Evolutionary conservation across 2,888 invertebrate genomes (phyloP).

Genomic region (Drosophila acutilabella): DNA sequence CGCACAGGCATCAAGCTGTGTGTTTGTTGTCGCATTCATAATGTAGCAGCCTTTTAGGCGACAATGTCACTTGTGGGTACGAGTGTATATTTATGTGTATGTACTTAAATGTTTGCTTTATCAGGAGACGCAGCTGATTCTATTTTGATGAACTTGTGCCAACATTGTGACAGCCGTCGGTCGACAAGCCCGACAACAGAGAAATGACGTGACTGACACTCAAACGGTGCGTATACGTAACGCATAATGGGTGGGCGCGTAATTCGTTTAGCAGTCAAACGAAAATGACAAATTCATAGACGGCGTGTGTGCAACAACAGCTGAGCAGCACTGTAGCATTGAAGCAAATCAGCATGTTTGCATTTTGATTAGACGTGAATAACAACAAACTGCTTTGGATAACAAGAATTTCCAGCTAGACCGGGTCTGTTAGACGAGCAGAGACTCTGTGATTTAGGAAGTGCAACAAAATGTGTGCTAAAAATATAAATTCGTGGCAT

Average conservation of each 20-base stretch:
- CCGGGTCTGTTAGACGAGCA: background rate
- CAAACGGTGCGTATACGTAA: constrained; percentile 70
- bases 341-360: constrained; percentile 71
- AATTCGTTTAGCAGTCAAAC: constrained; percentile 54
- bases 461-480: too few species aligned
- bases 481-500: too few species aligned
- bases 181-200: constrained; percentile 9
- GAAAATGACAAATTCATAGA: constrained; percentile 78
- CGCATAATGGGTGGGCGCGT: constrained; percentile 29
- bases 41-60: constrained; percentile 64
- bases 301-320: constrained; percentile 44
- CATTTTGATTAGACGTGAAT: constrained; percentile 73
- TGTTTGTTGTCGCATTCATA: constrained; percentile 43
- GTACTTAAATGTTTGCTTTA: constrained; percentile 63
- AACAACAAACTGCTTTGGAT: constrained; percentile 25
- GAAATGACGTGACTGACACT: constrained; percentile 13
- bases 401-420: background rate
- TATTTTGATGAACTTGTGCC: constrained; percentile 75
- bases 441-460: background rate
- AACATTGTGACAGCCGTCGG: constrained; percentile 44
- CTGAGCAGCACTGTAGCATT: constrained; percentile 31
- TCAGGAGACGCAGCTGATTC: constrained; percentile 78
- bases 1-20: background rate
- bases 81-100: constrained; percentile 34
- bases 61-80: constrained; percentile 33